Percentiles rank a stretch among this genome's conserved stretches.
These are phyloP conservation scores for Gorsachius magnificus DNA, from an alignment of 2,797 vertebrate species.

Conservation along the genomic window DNA sequence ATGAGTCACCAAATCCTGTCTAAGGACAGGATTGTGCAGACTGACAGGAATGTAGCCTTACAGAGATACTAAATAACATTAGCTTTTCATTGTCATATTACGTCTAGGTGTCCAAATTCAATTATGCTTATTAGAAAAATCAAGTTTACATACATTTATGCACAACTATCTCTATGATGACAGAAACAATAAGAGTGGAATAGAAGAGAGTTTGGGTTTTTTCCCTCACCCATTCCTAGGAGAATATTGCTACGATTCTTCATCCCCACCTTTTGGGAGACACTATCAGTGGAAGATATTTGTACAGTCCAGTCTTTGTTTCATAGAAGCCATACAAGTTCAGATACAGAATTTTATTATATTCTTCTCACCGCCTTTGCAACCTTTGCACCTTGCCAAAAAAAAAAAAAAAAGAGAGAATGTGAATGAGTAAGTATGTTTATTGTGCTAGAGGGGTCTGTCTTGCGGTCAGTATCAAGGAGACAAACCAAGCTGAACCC, in stretches of 20 bases:
- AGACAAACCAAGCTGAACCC: background rate
- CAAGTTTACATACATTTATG: background rate
- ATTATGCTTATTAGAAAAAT: background rate
- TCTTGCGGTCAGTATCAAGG: background rate
- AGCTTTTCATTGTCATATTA: background rate
- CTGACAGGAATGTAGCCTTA: background rate
- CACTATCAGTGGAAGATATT: background rate
- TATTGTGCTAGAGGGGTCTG: background rate
- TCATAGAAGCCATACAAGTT: background rate
- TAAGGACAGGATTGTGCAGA: conserved; percentile 23
- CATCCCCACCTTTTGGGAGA: background rate
- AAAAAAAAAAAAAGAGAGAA: background rate
- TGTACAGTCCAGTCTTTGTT: background rate
- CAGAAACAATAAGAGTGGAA: background rate
- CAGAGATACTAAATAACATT: background rate
- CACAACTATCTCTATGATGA: background rate
- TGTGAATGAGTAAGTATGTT: background rate
- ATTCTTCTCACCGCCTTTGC: background rate
- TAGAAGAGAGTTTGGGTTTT: background rate
- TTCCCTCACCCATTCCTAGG: background rate
- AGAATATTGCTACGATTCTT: background rate
- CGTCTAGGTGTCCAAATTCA: background rate
- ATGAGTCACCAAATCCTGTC: conserved; percentile 48
- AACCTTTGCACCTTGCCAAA: background rate
- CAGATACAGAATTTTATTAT: background rate